Conservation (phyloP, 1,140 invertebrate species). For the Bombus confusus region DNA sequence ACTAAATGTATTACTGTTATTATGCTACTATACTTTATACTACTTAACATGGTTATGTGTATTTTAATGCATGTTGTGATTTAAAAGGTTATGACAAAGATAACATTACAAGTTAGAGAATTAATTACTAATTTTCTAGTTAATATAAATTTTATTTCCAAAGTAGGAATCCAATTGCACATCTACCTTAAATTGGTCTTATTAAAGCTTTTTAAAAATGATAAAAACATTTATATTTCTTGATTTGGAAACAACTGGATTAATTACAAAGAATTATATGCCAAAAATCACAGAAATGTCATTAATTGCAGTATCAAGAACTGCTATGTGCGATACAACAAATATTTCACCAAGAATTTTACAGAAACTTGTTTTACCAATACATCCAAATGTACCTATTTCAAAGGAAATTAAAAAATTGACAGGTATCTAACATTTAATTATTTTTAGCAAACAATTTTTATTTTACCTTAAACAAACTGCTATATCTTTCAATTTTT, state of each 20-base stretch:
- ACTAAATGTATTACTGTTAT: not conserved
- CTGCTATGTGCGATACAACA: slow-evolving; percentile 63
- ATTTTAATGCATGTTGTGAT: not conserved
- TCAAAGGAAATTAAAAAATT: slow-evolving; percentile 76
- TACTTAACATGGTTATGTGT: not conserved
- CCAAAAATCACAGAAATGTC: slow-evolving; percentile 86
- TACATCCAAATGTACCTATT: slow-evolving; percentile 84
- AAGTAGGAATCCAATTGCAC: not conserved
- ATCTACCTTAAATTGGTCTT: not conserved
- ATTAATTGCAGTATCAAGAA: slow-evolving; percentile 82
- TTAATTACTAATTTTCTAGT: not conserved
- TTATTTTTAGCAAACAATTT: slow-evolving; percentile 39
- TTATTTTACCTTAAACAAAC: not conserved
- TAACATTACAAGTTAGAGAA: not conserved
- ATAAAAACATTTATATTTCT: slow-evolving; percentile 85
- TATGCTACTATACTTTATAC: no score
- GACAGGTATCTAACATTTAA: slow-evolving; percentile 81
- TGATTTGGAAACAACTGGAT: slow-evolving; percentile 86
- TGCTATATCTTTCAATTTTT: slow-evolving; percentile 8
- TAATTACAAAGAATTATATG: slow-evolving; percentile 80
- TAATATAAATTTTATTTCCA: not conserved
- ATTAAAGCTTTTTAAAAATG: slow-evolving; percentile 28
- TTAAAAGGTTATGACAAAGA: not conserved
- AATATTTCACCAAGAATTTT: slow-evolving; percentile 82
- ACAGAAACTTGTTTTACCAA: slow-evolving; percentile 85